Evolutionary conservation across 2,888 invertebrate species (phyloP).

Genomic region (Aleiodes alternator): DNA sequence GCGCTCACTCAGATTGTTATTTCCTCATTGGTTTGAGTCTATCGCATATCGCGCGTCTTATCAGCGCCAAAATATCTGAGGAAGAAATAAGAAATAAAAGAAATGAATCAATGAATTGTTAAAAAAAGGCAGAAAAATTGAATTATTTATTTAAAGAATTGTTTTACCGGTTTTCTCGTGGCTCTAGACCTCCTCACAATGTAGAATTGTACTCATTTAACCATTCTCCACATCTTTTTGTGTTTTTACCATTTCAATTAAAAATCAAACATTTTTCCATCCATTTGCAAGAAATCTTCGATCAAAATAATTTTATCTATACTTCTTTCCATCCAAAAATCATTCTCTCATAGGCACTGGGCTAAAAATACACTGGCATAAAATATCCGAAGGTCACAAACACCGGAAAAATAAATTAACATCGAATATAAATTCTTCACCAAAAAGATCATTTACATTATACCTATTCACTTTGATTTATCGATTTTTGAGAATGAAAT

Average conservation of each 20-base stretch:
- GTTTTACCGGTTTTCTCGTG: not conserved
- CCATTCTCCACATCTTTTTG: no score
- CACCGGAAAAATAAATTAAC: constrained; percentile 12
- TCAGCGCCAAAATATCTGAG: not conserved
- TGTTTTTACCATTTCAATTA: no score
- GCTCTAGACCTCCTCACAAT: not conserved
- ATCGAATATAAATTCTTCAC: not conserved
- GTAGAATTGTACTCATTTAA: not conserved
- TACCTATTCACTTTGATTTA: no score
- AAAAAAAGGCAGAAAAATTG: not conserved
- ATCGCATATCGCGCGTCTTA: not conserved
- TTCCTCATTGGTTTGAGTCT: not conserved
- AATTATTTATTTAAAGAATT: no score
- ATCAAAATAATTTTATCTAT: no score
- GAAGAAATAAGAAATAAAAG: not conserved
- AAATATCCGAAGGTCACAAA: constrained; percentile 7
- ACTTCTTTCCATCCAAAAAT: not conserved
- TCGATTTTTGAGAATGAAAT: no score
- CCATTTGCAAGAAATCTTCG: no score
- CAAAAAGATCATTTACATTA: no score
- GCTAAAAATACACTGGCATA: constrained; percentile 12
- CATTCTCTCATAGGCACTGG: not conserved
- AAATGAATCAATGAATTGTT: not conserved
- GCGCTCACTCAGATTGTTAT: constrained; percentile 8
- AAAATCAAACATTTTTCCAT: no score